Evolutionary conservation across 2,113 vertebrate genomes (phyloP).

Genomic region (Pluvialis apricaria): DNA sequence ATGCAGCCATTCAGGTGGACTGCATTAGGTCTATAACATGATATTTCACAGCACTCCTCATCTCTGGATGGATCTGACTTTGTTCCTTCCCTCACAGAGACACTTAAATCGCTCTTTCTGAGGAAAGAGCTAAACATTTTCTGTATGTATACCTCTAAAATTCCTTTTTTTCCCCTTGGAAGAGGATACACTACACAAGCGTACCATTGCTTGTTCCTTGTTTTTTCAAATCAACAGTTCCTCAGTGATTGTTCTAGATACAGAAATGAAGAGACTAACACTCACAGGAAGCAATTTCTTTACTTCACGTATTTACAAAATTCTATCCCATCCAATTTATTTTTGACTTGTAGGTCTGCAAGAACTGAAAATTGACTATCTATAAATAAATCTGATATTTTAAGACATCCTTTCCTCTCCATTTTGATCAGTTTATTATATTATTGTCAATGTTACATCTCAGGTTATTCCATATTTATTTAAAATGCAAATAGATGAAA

Average conservation of each 20-base stretch:
- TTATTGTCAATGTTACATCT: neutral
- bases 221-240: neutral
- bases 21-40: neutral
- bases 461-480: neutral
- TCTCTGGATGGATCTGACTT: neutral
- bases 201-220: neutral
- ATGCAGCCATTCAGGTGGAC: neutral
- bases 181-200: neutral
- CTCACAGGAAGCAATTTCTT: conserved; percentile 3
- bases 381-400: conserved; percentile 17
- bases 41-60: neutral
- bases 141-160: neutral
- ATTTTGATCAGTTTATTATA: neutral
- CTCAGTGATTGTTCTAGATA: neutral
- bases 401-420: neutral
- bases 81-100: neutral
- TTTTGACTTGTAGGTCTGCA: neutral
- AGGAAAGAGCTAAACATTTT: neutral
- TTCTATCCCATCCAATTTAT: neutral
- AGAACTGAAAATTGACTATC: conserved; percentile 1
- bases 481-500: conserved; percentile 2
- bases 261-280: neutral
- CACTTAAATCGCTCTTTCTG: neutral
- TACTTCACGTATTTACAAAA: conserved; percentile 8
- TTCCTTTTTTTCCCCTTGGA: neutral